Evolutionary conservation across 2,113 vertebrate species (phyloP), one percentile per base, ranked within the genome.

Genomic region (Vidua macroura): DNA sequence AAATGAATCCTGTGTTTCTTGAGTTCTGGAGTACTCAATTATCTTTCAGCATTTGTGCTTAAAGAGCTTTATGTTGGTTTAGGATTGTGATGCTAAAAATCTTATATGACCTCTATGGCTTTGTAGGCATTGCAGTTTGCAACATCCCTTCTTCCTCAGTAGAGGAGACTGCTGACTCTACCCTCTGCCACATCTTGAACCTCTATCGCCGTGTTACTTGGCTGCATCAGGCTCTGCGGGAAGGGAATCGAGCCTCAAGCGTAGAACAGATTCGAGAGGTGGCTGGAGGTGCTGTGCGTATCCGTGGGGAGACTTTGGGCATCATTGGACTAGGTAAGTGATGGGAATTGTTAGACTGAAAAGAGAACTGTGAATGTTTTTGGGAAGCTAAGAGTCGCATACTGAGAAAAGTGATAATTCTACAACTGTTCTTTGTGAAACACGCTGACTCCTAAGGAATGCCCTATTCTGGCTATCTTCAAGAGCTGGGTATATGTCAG

Each of bases 181-280:
- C 98, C 35, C 98, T 99, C 91, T 99, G 98, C 97, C 98, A 99
- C 94, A 98, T 99, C 92, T 97, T 99, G 85, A 99, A 99, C 97
- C 97, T 99, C 75, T 99, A 99, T 97, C 98, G 98, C 77, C 98
- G 98, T 73, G 98, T 99, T 88, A 99, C 98, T 77, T 99, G 98
- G 98, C 98, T 99, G 43, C 98, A 99, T 95, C 98, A 99, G 96
- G 98, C 98, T 43, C 98, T 99, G 93, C 95, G 98, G 51, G 98
- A 99, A 96, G 98, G 98, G 88, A 99, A 98, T 44, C 98, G 98
- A 43, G 98, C 98, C 66, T 98, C 98, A 0, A 99, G 98, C 5
- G 98, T 99, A 76, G 98, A 99, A 93, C 98, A 99, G 95, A 99
- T 99, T 91, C 97, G 98, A 93, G 98, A 99, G 87, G 98, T 99